Conservation (phyloP, 2,888 invertebrate genomes). For the Cephus pygmeus region DNA sequence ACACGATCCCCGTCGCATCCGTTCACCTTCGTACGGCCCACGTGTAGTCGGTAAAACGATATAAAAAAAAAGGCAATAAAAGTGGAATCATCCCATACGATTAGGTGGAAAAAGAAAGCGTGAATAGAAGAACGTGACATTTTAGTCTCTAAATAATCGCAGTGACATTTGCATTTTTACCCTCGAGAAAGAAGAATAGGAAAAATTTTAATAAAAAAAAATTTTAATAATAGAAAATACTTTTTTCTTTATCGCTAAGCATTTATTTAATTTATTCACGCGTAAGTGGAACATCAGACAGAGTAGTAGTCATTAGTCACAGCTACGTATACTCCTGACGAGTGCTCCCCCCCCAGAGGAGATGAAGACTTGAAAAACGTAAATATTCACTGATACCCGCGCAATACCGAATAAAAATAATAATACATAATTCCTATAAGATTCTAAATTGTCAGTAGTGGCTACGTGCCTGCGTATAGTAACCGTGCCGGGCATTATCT, state of each 20-base stretch:
- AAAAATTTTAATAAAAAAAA: not conserved
- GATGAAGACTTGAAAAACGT: not conserved
- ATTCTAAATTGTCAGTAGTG: not conserved
- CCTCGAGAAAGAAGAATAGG: not conserved
- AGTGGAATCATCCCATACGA: not conserved
- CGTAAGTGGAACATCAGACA: too few species aligned
- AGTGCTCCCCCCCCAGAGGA: not conserved
- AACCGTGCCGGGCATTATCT: constrained; percentile 22
- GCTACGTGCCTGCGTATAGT: not conserved
- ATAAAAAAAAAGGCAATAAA: not conserved
- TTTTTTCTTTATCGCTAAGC: not conserved
- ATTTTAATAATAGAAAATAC: too few species aligned
- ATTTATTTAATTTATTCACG: not conserved
- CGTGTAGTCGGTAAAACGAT: not conserved
- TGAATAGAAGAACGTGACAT: not conserved
- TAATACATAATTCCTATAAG: not conserved
- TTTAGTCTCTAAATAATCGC: not conserved
- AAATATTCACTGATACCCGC: too few species aligned
- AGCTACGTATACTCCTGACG: not conserved
- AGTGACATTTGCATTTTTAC: not conserved
- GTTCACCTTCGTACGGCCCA: not conserved
- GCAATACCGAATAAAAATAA: not conserved
- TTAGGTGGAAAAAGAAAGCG: not conserved
- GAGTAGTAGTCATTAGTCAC: not conserved
- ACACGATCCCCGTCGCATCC: not conserved